Evolutionary conservation across 2,113 vertebrate genomes (phyloP).

Genomic region (Cygnus buccinator): DNA sequence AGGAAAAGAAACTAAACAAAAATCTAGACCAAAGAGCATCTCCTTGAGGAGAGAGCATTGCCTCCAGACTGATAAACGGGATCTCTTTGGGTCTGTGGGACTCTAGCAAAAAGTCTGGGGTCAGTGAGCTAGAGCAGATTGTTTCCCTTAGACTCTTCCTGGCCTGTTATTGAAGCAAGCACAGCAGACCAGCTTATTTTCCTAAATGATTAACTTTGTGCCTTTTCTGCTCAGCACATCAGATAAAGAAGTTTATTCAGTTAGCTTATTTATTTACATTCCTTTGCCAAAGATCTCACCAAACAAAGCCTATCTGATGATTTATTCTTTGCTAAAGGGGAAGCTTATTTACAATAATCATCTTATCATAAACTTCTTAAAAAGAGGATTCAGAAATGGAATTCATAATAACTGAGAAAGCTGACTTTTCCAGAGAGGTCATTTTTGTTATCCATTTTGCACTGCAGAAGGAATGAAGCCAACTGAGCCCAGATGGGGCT

Average conservation of each 20-base stretch:
- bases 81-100: not conserved
- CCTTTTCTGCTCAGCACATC: conserved; percentile 24
- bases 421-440: conserved; percentile 27
- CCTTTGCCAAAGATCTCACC: conserved; percentile 45
- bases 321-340: conserved; percentile 54
- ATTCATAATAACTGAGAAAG: conserved; percentile 45
- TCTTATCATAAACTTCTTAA: conserved; percentile 49
- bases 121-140: not conserved
- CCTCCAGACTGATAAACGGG: not conserved
- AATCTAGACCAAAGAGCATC: not conserved
- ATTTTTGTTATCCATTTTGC: conserved; percentile 28
- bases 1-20: not conserved
- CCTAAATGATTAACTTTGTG: conserved; percentile 51
- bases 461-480: not conserved
- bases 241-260: conserved; percentile 56
- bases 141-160: not conserved
- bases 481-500: not conserved
- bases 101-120: not conserved
- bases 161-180: conserved; percentile 18
- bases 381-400: conserved; percentile 46
- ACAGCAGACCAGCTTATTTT: conserved; percentile 36
- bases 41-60: not conserved
- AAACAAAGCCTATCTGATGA: conserved; percentile 45
- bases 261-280: conserved; percentile 65
- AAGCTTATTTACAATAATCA: conserved; percentile 57